Base-by-base conservation (phyloP, 2,888 invertebrate genomes). In the Drosophila fungiperda region DNA sequence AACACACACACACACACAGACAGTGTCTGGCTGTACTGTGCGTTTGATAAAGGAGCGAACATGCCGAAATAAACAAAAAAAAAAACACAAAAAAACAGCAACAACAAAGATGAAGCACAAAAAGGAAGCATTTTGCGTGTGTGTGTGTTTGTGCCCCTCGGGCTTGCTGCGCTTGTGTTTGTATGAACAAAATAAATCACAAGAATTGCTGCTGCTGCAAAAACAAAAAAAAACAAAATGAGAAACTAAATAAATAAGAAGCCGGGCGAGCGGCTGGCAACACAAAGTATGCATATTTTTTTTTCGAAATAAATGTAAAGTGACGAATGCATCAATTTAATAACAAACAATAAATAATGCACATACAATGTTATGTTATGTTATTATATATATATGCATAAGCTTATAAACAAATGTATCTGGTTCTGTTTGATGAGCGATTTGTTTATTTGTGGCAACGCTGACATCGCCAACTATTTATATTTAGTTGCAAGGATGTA, bases 401-500 rank as follows among this genome's bases (percentile, higher is more conserved):
- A 15, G 42, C 9, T 15, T 35, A 36, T 36, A 26, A 11, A 32
- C 9, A 11, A 17, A 26, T 17, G 35, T 61, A 58, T 42, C 49
- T 79, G 38, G 36, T 53, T 72, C 33, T 33, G 33, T 54, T 64
- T 57, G 15, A 45, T 8, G 45, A 55, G 26, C 64, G 58, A 65
- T 50, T 76, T 78, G 59, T 67, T 75, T 75, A 67, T 78, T 74
- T 75, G 64, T 62, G 60, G 50, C 66, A 61, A 23, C 45, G 20
- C 8, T 65, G 64, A 63, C 26, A 63, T 45, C 54, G 45, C 40
- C 36, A 38, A 70, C 52, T 77, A 78, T 78, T 74, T 82, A 81
- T 82, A 82, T 80, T 82, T 80, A 82, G 79, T 78, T 68, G 79
- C 79, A 80, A 80, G 80, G 80, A 80, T 80, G 68, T 58, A 81